A percentile compares a stretch with the other conserved stretches of the same genome.
phyloP scores from a whole-genome alignment of 1,140 invertebrate species.

The Papilio polytes region DNA sequence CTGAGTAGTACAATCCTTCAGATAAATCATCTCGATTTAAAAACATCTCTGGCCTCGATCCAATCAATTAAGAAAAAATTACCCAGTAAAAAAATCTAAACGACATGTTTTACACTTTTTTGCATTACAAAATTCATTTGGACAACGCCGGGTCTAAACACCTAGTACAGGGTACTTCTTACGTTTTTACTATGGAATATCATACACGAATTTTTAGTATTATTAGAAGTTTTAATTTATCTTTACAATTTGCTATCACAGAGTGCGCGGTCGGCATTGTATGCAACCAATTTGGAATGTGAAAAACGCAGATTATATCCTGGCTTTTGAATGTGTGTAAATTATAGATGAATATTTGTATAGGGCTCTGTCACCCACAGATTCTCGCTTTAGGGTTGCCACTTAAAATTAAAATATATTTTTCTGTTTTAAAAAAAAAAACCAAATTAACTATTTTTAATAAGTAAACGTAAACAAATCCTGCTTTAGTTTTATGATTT shows the following conservation, averaged over 20 bases:
- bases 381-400: not conserved
- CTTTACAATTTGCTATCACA: not conserved
- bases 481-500: too few relatives aligned
- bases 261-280: not conserved
- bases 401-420: not conserved
- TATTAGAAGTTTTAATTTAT: not conserved
- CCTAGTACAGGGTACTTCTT: too few relatives aligned
- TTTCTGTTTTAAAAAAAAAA: not conserved
- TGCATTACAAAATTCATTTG: not conserved
- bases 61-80: not conserved
- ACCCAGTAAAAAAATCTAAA: too few relatives aligned
- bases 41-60: too few relatives aligned
- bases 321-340: constrained; percentile 8
- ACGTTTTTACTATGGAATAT: not conserved
- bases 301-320: constrained; percentile 6
- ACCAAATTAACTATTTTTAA: too few relatives aligned
- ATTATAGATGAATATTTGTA: constrained; percentile 29
- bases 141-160: not conserved
- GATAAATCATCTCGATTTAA: too few relatives aligned
- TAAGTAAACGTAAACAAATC: too few relatives aligned
- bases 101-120: not conserved
- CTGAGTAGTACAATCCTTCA: too few relatives aligned
- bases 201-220: not conserved
- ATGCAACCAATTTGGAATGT: not conserved
- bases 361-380: constrained; percentile 13